Conservation (phyloP, 1,140 invertebrate genomes). For the Sminthurides bifidus region DNA sequence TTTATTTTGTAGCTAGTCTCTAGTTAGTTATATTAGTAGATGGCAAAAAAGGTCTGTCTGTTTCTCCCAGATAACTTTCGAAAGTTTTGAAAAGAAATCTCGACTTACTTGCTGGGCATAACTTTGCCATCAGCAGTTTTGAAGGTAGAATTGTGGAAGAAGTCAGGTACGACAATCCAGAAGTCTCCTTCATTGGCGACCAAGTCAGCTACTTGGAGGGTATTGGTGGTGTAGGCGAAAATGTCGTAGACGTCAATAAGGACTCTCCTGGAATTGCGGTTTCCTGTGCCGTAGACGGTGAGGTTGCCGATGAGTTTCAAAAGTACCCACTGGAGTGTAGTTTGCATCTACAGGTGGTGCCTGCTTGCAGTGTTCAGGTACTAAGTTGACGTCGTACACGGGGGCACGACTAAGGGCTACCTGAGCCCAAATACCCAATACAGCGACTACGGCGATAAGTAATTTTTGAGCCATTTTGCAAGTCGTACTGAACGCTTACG, state of each 20-base stretch:
- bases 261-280: neutral
- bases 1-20: neutral
- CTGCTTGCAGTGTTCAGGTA: slow-evolving; percentile 10
- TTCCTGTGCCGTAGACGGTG: slow-evolving; percentile 20
- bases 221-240: slow-evolving; percentile 17
- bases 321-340: slow-evolving; percentile 13
- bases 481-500: no score
- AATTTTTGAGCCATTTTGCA: no score
- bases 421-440: neutral
- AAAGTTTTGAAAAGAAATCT: slow-evolving; percentile 7
- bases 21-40: neutral
- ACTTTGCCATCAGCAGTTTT: neutral
- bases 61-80: neutral
- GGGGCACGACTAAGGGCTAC: neutral
- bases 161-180: slow-evolving; percentile 25
- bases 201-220: slow-evolving; percentile 16
- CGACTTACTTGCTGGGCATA: slow-evolving; percentile 7
- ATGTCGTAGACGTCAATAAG: slow-evolving; percentile 27
- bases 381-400: neutral
- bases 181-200: slow-evolving; percentile 18
- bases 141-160: slow-evolving; percentile 11
- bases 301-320: slow-evolving; percentile 12
- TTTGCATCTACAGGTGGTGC: slow-evolving; percentile 10
- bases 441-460: neutral
- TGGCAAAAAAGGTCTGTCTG: neutral